Conservation (phyloP, 1,140 invertebrate species). For the Neuroterus valhalla region DNA sequence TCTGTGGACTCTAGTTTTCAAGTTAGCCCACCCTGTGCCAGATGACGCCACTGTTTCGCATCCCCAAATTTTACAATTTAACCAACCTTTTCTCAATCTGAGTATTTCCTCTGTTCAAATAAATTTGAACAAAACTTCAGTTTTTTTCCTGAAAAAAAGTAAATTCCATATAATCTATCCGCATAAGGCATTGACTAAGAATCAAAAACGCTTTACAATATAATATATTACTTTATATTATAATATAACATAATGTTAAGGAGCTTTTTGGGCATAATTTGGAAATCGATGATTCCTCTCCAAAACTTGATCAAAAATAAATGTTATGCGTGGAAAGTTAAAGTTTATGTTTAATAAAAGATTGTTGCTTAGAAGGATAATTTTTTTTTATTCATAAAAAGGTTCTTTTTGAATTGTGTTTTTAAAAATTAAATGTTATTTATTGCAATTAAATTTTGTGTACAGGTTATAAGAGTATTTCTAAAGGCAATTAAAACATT, state of each 20-base stretch:
- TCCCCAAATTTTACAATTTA: conserved; percentile 28
- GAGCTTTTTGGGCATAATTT: too few species aligned
- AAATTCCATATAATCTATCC: too few species aligned
- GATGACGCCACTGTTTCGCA: conserved; percentile 67
- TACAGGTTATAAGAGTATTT: conserved; percentile 21
- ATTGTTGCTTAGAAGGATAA: background rate
- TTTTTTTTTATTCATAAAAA: background rate
- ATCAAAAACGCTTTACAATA: too few species aligned
- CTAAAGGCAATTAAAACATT: conserved; percentile 29
- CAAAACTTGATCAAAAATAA: too few species aligned
- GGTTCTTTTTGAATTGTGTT: conserved; percentile 15
- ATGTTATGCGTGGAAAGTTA: too few species aligned
- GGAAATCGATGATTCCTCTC: too few species aligned
- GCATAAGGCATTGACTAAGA: too few species aligned
- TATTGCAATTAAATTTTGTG: conserved; percentile 9
- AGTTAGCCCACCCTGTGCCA: conserved; percentile 65
- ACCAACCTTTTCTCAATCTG: background rate
- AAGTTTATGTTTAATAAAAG: too few species aligned
- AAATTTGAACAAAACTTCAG: background rate
- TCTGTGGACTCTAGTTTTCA: conserved; percentile 38
- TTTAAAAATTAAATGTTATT: too few species aligned
- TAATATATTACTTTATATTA: too few species aligned
- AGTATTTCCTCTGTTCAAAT: background rate
- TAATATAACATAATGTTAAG: too few species aligned
- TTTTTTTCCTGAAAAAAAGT: conserved; percentile 14